These are phyloP conservation scores for Druon quercuslanigerum DNA, from an alignment of 1,140 invertebrate species.

Conservation along the genomic window DNA sequence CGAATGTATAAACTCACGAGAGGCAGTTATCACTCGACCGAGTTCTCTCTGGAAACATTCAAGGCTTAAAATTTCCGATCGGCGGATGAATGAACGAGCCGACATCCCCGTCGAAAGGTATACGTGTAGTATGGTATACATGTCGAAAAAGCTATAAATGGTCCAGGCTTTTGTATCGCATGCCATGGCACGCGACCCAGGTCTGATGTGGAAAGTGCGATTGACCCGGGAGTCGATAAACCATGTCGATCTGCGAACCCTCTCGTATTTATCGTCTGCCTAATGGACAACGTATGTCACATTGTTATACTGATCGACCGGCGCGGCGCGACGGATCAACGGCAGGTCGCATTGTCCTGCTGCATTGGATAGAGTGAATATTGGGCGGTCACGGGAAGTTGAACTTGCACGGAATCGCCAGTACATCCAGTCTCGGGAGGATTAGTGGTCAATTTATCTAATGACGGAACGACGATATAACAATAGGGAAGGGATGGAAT, in stretches of 20 bases:
- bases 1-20: neutral
- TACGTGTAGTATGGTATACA: neutral
- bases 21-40: neutral
- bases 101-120: constrained; percentile 8
- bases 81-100: constrained; percentile 8
- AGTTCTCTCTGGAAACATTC: neutral
- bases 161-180: constrained; percentile 11
- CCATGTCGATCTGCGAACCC: constrained; percentile 17
- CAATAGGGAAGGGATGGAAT: constrained; percentile 8
- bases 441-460: constrained; percentile 31
- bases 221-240: constrained; percentile 27
- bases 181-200: constrained; percentile 19
- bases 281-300: constrained; percentile 9
- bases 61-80: neutral
- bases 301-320: neutral
- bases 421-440: constrained; percentile 18
- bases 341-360: constrained; percentile 22
- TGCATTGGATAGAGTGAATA: constrained; percentile 1
- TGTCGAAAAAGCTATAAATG: constrained; percentile 5
- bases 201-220: constrained; percentile 14
- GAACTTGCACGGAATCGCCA: constrained; percentile 28
- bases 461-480: constrained; percentile 17
- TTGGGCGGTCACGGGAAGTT: constrained; percentile 24
- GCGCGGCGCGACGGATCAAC: neutral
- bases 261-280: constrained; percentile 23